Evolutionary conservation across 2,113 vertebrate genomes (phyloP).

Genomic region (Rallus limicola): DNA sequence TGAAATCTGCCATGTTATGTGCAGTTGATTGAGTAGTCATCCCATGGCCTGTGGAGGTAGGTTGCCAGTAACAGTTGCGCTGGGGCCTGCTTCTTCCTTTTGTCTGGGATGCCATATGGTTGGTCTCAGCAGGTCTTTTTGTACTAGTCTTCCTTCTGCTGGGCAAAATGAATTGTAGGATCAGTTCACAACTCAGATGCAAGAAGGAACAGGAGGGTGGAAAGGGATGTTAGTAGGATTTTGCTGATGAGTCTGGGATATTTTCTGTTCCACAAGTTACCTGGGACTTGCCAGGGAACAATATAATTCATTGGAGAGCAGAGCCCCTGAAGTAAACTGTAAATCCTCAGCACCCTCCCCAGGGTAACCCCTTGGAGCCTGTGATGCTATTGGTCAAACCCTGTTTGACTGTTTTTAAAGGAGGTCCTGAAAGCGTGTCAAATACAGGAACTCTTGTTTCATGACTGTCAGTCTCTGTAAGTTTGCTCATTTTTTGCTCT

Average conservation of each 20-base stretch:
- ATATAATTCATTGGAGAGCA: background rate
- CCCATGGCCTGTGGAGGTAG: background rate
- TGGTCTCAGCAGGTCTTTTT: background rate
- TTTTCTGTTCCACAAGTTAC: background rate
- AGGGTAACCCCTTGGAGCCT: background rate
- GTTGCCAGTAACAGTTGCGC: background rate
- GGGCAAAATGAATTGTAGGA: background rate
- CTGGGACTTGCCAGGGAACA: background rate
- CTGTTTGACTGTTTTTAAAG: background rate
- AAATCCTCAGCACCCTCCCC: background rate
- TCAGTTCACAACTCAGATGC: background rate
- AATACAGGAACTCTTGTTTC: background rate
- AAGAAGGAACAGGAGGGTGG: background rate
- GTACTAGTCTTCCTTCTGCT: background rate
- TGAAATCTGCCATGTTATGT: background rate
- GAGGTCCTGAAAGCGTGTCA: background rate
- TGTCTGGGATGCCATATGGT: background rate
- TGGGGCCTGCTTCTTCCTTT: background rate
- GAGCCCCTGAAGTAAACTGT: background rate
- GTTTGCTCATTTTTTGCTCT: background rate
- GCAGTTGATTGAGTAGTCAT: background rate
- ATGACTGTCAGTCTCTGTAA: background rate
- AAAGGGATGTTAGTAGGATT: background rate
- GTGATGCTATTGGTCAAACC: background rate
- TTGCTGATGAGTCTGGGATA: background rate